A percentile compares a stretch with the other conserved stretches of the same genome.
Conservation (phyloP, 1,140 invertebrate genomes). For the Harlomillsia oculata region DNA sequence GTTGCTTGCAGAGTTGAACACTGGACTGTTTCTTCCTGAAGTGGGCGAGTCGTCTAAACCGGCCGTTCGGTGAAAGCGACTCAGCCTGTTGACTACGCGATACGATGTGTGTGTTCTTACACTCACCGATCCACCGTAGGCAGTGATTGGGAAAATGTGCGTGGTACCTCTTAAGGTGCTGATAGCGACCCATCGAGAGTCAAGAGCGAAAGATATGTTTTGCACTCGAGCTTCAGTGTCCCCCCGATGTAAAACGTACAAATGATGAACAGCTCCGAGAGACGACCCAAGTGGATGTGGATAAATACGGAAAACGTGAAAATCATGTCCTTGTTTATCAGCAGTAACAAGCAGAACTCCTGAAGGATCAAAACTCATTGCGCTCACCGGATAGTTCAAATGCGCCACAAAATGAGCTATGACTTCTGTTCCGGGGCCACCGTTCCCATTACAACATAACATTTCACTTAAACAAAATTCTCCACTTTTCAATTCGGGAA, state of each 20-base stretch:
- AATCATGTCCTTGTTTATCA: slow-evolving; percentile 87
- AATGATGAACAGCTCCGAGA: slow-evolving; percentile 84
- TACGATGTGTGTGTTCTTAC: slow-evolving; percentile 84
- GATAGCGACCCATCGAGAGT: slow-evolving; percentile 90
- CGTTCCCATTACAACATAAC: slow-evolving; percentile 11
- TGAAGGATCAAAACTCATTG: slow-evolving; percentile 82
- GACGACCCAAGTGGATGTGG: slow-evolving; percentile 81
- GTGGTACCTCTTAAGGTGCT: slow-evolving; percentile 91
- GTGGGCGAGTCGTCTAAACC: slow-evolving; percentile 60
- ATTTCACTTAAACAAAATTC: slow-evolving; percentile 35
- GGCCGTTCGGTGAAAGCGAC: slow-evolving; percentile 89
- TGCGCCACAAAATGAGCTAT: slow-evolving; percentile 93
- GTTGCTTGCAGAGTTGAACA: slow-evolving; percentile 46
- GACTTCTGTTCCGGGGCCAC: slow-evolving; percentile 51
- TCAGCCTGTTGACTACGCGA: slow-evolving; percentile 88
- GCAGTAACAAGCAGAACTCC: slow-evolving; percentile 85
- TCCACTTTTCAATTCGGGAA: slow-evolving; percentile 38
- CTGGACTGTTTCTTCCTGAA: slow-evolving; percentile 65
- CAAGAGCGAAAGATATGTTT: slow-evolving; percentile 78
- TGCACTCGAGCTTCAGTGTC: slow-evolving; percentile 55
- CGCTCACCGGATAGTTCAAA: slow-evolving; percentile 72
- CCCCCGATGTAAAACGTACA: slow-evolving; percentile 84
- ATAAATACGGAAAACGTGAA: slow-evolving; percentile 89
- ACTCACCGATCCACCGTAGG: slow-evolving; percentile 87
- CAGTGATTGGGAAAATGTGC: slow-evolving; percentile 91